phyloP scores from a whole-genome alignment of 2,797 vertebrate genomes.

The Merluccius polli region DNA sequence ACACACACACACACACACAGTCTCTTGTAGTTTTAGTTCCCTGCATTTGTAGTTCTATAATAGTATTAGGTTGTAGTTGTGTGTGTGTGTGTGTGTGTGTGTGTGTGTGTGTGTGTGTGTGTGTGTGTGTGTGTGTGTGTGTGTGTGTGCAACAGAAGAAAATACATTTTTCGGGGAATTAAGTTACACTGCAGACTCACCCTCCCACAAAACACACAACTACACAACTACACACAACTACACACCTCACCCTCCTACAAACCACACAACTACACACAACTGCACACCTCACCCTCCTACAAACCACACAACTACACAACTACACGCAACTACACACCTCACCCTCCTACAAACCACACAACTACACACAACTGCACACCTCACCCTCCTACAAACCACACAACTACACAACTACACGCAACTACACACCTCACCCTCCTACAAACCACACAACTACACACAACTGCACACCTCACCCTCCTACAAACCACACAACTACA shows the following conservation, averaged over 20 bases:
- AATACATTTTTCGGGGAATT: not conserved
- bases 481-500: not conserved
- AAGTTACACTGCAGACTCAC: conserved; percentile 3
- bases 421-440: not conserved
- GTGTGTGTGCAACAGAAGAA: not conserved
- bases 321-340: not conserved
- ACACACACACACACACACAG: too few relatives aligned
- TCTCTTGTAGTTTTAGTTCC: too few relatives aligned
- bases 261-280: not conserved
- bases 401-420: not conserved
- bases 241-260: too few relatives aligned
- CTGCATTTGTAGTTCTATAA: too few relatives aligned
- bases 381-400: not conserved
- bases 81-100: too few relatives aligned
- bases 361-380: not conserved
- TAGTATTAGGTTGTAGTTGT: too few relatives aligned
- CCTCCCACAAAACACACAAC: not conserved
- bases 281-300: not conserved
- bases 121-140: not conserved
- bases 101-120: too few relatives aligned
- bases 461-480: not conserved
- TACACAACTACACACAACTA: not conserved
- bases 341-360: not conserved
- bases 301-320: not conserved
- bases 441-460: not conserved